Evolutionary conservation across 35 echinoderm and acorn worm species (phyloP), one percentile per base, ranked within the genome.

Genomic region (Acanthaster planci): DNA sequence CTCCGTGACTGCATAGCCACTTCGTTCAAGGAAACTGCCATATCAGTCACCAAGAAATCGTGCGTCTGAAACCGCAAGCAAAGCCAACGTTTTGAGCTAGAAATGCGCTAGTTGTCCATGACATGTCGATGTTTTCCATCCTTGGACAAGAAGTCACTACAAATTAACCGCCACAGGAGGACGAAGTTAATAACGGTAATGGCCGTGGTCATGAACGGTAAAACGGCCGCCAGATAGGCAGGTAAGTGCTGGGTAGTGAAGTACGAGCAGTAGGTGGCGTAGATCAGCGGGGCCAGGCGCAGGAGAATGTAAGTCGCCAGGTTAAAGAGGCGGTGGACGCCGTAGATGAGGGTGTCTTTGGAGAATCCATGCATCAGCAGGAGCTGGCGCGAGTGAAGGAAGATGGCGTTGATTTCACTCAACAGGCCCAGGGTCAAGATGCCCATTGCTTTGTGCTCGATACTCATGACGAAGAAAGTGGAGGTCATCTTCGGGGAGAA

Each of bases 311-410:
- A 97, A 22, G 87, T 93, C 6, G 90, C 50, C 35, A 97, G 36
- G 85, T 97, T 97, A 34, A 93, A 5, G 27, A 52, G 18, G 36
- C 79, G 78, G 37, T 90, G 90, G 30, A 93, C 21, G 12, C 39
- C 29, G 36, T 90, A 97, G 27, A 76, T 38, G 8, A 76, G 6
- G 21, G 82, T 59, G 31, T 81, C n/a, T 64, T 92, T 97, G 3
- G 83, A 44, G 67, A 77, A 76, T 37, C 88, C 84, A 38, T 82
- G 82, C 94, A 97, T 97, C 1, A 93, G 83, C 14, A 97, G 84
- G 39, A 97, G 52, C 40, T 97, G 94, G 21, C 94, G 77, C 15
- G 76, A 52, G 37, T 97, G 94, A 14, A 97, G 91, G 79, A 97
- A 97, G 23, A 97, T 93, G 54, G 80, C 85, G 84, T 97, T 93